Base-by-base conservation (phyloP, 2,797 vertebrate species). In the Alauda arvensis region DNA sequence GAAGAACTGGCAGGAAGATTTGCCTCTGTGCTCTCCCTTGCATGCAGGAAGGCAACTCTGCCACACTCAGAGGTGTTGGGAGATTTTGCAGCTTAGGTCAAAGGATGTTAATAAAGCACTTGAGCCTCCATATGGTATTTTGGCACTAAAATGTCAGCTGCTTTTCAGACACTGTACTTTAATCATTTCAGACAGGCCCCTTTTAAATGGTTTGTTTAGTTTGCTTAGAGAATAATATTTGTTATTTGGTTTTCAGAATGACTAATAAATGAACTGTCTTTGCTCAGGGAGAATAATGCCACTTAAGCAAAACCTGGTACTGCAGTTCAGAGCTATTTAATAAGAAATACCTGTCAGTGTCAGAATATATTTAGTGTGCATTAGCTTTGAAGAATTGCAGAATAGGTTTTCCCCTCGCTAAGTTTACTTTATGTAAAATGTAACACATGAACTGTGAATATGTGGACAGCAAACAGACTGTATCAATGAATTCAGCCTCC, bases 291-390 rank as follows among this genome's bases (percentile, higher is more conserved):
- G 95, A 97, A 97, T 97, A 96, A 96, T 96, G 96, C 96, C 95
- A 97, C 97, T 97, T 97, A 97, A 97, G 97, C 97, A 97, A 96
- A 97, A 97, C 95, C 93, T 92, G 74, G 93, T 93, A 74, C 67
- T 75, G 93, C 93, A 81, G 94, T 95, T 96, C 91, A 78, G 94
- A 95, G 95, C 96, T 93, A 94, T 96, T 96, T 97, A 97, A 97
- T 97, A 97, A 97, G 96, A 97, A 97, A 96, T 96, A 97, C 96
- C 96, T 97, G 97, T 97, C 97, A 97, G 93, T 96, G 96, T 96
- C 95, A 96, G 96, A 97, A 97, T 95, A 96, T 93, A 96, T 97
- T 97, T 96, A 96, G 96, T 89, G 96, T 95, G 82, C 92, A 90
- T 95, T 95, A 96, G 94, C 94, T 96, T 96, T 97, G 97, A 97